Evolutionary conservation across 2,888 invertebrate species (phyloP), one percentile per base, ranked within the genome.

Genomic region (Folsomia candida): DNA sequence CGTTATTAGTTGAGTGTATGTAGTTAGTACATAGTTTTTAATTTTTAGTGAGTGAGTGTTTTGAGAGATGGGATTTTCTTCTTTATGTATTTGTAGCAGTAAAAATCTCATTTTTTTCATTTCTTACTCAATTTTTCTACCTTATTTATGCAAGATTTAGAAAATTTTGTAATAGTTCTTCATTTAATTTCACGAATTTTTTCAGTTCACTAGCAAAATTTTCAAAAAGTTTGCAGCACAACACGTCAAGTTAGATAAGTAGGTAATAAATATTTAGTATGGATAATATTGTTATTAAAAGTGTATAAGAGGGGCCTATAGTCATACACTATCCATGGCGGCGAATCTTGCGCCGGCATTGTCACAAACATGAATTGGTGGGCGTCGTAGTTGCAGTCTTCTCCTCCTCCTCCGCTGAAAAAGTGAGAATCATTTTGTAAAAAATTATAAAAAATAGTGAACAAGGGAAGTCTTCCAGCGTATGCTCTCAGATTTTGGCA

Each of bases 291-390:
- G n/a, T n/a, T n/a, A n/a, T n/a, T n/a, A n/a, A n/a, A n/a, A n/a
- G n/a, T n/a, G n/a, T n/a, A n/a, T n/a, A n/a, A 69, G 64, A 6
- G 20, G 4, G n/a, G n/a, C 68, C 73, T 73, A 71, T 69, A 71
- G 74, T 76, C 74, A 76, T 69, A 78, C 79, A 72, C 76, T 77
- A 68, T 79, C 79, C 78, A 78, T 79, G 14, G 78, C 77, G 47
- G 79, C 78, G 51, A 78, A 79, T 60, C 87, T 84, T 80, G 86
- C 86, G 79, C 86, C 87, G 51, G 86, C 82, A 77, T 86, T 86
- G 81, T 86, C 86, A 82, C 86, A 86, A 74, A 86, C 85, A 80
- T 86, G 86, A 77, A 79, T 78, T 20, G 84, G 85, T n/a, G 81
- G 81, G 27, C 80, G 79, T 20, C 80, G 79, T 1, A 78, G 73